Evolutionary conservation across 1,140 invertebrate genomes (phyloP), one percentile per base, ranked within the genome.

Genomic region (Venustaconcha ellipsiformis): DNA sequence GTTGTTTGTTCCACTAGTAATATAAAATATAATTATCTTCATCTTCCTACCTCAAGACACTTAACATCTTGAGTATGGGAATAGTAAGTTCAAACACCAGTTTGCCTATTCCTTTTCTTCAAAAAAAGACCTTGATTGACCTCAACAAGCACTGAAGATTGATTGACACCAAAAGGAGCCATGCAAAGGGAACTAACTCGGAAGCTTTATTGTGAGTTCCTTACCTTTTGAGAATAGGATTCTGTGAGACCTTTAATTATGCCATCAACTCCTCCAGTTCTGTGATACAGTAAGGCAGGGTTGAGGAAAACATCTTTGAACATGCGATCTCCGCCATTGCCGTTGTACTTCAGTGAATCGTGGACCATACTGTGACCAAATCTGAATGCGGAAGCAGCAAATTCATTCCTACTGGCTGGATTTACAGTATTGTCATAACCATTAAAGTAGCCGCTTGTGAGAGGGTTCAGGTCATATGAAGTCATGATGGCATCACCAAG

Each of bases 341-440:
- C 37, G 37, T 48, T 48, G 37, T 48, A 48, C 37, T 48, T 48
- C 37, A 48, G 37, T 6, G 37, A 48, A 48, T 48, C 37, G 8
- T 48, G 37, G 37, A 48, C 37, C 37, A 48, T 48, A 11, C 37
- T 48, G 89, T 99, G 98, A 0, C 98, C 98, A 88, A 99, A 99
- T 68, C 97, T 91, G 14, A 98, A 90, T 13, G 96, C 97, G 37
- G 96, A 97, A 1, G 97, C 98, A 1, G 96, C 96, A 90, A 99
- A 99, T 20, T 95, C 96, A 86, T 99, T 99, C 0, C 96, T 93
- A 81, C 99, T 95, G 8, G 93, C 93, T 3, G 97, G 94, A 88
- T 99, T 94, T 0, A 96, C 69, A 57, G 93, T 90, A 0, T 94
- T 91, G 79, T 97, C 90, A 86, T 99, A 99, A 15, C 94, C 95